Evolutionary conservation across 1,140 invertebrate genomes (phyloP).

Genomic region (Diachasma alloeum): DNA sequence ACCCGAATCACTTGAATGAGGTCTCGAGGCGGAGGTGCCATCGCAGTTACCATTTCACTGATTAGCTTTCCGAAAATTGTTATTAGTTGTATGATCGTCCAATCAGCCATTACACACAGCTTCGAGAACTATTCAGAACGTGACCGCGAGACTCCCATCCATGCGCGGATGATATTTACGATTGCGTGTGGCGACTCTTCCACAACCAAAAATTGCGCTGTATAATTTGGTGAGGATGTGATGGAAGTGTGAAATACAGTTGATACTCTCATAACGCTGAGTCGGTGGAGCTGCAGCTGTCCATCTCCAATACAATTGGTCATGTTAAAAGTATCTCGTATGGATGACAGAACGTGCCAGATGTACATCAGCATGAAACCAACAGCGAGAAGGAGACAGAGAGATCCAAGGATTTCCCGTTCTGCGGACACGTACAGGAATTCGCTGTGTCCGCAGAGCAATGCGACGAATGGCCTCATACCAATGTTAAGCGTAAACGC

Average conservation of each 20-base stretch:
- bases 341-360: not conserved
- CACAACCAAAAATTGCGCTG: no score
- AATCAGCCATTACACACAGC: not conserved
- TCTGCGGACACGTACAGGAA: slow-evolving; percentile 22
- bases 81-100: not conserved
- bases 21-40: not conserved
- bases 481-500: not conserved
- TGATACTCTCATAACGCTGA: not conserved
- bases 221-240: no score
- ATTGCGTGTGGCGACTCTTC: no score
- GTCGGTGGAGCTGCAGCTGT: not conserved
- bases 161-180: no score
- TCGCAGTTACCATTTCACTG: not conserved
- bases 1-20: slow-evolving; percentile 9
- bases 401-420: not conserved
- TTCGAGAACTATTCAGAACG: not conserved
- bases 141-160: no score
- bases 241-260: no score
- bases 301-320: not conserved
- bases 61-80: slow-evolving; percentile 1
- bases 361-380: not conserved
- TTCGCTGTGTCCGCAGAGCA: slow-evolving; percentile 26
- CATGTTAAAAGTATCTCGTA: not conserved
- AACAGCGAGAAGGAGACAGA: not conserved
- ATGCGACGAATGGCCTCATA: slow-evolving; percentile 24